These are phyloP conservation scores for Yponomeuta evonymella DNA, from an alignment of 2,888 invertebrate genomes.

Conservation along the genomic window DNA sequence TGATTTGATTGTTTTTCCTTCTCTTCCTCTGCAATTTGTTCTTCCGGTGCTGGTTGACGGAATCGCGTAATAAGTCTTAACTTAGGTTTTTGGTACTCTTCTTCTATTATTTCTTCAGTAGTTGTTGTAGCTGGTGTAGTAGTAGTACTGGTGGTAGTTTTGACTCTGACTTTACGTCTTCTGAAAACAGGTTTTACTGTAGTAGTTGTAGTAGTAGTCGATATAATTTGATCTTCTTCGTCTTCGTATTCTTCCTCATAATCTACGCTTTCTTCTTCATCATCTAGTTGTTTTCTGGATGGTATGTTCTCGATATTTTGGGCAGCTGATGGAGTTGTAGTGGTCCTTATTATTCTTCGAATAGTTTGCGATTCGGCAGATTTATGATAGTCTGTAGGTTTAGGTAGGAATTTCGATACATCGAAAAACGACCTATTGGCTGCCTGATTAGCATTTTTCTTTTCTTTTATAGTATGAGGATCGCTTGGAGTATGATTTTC, in stretches of 20 bases:
- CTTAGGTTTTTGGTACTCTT: conserved; percentile 35
- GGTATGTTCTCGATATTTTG: neutral
- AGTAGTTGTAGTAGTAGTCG: conserved; percentile 33
- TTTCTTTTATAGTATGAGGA: neutral
- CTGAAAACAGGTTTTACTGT: conserved; percentile 39
- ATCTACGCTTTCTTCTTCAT: conserved; percentile 36
- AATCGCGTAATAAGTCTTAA: conserved; percentile 54
- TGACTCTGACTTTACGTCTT: conserved; percentile 25
- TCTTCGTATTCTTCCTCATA: conserved; percentile 44
- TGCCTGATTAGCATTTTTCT: conserved; percentile 17
- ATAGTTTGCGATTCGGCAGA: conserved; percentile 40
- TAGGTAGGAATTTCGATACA: conserved; percentile 38
- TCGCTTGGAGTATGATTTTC: neutral
- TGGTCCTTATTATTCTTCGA: conserved; percentile 20
- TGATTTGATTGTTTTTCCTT: conserved; percentile 23
- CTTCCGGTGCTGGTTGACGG: conserved; percentile 34
- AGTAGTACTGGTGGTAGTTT: conserved; percentile 20
- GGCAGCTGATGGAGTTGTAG: conserved; percentile 10
- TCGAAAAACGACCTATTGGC: conserved; percentile 35
- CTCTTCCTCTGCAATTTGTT: conserved; percentile 21
- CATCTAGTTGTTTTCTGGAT: conserved; percentile 18
- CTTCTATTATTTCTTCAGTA: conserved; percentile 27
- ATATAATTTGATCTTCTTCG: conserved; percentile 37
- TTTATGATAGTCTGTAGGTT: conserved; percentile 34
- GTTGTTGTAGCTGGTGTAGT: conserved; percentile 35